A percentile compares a stretch with the other conserved stretches of the same genome.
These are phyloP conservation scores for Neosilurus hyrtlii DNA, from an alignment of 2,797 vertebrate species.

Conservation along the genomic window DNA sequence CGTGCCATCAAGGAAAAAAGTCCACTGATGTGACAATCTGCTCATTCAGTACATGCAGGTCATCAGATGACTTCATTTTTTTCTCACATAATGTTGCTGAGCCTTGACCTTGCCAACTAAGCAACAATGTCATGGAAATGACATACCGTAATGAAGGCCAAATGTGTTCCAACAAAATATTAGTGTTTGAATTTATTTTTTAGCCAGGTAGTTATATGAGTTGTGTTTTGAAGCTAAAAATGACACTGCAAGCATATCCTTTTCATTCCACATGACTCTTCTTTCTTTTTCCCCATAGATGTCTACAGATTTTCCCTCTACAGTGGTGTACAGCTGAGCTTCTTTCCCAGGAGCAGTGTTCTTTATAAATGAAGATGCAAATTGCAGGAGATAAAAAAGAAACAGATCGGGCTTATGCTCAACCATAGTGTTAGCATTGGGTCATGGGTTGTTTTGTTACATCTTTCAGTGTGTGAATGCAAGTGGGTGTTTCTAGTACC, in stretches of 20 bases:
- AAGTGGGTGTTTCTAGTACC: conserved; percentile 50
- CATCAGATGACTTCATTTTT: too few relatives aligned
- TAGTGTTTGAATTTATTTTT: too few relatives aligned
- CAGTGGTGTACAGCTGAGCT: conserved; percentile 40
- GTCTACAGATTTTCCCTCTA: conserved; percentile 43
- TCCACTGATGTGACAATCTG: too few relatives aligned
- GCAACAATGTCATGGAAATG: too few relatives aligned
- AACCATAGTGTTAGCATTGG: conserved; percentile 41
- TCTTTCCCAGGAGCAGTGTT: conserved; percentile 29
- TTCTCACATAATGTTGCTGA: too few relatives aligned
- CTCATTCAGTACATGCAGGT: too few relatives aligned
- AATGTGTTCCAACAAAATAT: too few relatives aligned
- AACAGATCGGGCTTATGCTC: conserved; percentile 26
- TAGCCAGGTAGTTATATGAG: background rate
- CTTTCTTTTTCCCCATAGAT: conserved; percentile 25
- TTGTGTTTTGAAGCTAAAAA: conserved; percentile 59
- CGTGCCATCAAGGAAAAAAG: too few relatives aligned
- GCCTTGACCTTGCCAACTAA: too few relatives aligned
- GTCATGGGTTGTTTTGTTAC: conserved; percentile 40
- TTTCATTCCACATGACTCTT: conserved; percentile 63
- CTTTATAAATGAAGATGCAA: conserved; percentile 38
- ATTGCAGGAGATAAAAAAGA: conserved; percentile 42
- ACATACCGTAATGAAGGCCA: too few relatives aligned
- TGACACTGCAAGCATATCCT: conserved; percentile 63
- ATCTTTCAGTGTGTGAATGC: conserved; percentile 36